phyloP scores from a whole-genome alignment of 2,797 vertebrate genomes.

The Sarcoramphus papa region DNA sequence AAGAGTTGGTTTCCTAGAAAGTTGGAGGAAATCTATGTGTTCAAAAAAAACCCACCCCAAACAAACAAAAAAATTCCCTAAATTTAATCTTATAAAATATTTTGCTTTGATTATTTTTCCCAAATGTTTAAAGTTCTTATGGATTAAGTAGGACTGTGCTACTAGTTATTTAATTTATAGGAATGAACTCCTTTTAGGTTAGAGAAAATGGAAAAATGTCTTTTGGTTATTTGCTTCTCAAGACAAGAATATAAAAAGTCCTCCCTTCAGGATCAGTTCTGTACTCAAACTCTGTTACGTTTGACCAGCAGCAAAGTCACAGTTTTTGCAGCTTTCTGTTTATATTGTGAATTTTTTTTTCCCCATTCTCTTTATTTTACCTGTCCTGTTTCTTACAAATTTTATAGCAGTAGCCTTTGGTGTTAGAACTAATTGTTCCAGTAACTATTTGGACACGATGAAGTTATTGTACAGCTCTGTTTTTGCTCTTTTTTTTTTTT shows the following conservation, averaged over 20 bases:
- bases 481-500: neutral
- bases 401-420: neutral
- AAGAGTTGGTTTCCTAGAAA: neutral
- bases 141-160: neutral
- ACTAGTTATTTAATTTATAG: neutral
- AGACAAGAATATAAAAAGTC: neutral
- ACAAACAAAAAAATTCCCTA: neutral
- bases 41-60: neutral
- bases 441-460: neutral
- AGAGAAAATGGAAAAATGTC: neutral
- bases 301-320: neutral
- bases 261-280: neutral
- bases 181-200: neutral
- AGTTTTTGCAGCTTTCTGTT: neutral
- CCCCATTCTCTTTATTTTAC: neutral
- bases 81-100: neutral
- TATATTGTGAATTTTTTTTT: neutral
- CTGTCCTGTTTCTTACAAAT: neutral
- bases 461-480: fast-evolving
- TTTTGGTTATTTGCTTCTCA: neutral
- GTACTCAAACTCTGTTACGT: neutral
- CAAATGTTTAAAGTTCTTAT: neutral
- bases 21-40: neutral
- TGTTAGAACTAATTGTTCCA: neutral
- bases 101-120: neutral